Percentiles rank a stretch among this genome's conserved stretches.
Evolutionary conservation across 1,140 invertebrate species (phyloP).

Genomic region (Metaphire vulgaris): DNA sequence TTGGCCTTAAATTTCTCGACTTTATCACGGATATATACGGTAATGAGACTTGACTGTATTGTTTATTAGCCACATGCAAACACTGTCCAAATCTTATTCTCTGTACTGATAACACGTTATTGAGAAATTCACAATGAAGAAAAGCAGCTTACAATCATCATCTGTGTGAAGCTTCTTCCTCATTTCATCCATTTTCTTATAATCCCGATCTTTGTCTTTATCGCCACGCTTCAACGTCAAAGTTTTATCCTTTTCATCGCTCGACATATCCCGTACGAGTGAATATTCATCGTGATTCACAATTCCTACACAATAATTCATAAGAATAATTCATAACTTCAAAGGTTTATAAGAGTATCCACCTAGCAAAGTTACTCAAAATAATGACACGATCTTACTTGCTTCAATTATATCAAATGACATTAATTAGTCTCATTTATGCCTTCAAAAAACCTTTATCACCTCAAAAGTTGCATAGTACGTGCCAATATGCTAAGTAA

Average conservation of each 20-base stretch:
- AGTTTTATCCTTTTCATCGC: slow-evolving; percentile 70
- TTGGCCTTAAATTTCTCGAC: no score
- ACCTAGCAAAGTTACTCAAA: no score
- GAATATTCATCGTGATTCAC: slow-evolving; percentile 99
- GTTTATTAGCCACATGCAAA: no score
- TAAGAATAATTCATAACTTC: slow-evolving; percentile 35
- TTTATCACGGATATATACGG: no score
- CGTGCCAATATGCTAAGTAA: no score
- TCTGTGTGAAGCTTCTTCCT: slow-evolving; percentile 96
- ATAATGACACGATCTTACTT: no score
- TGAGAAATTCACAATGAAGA: no score
- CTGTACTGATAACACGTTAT: no score
- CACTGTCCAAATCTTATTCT: no score
- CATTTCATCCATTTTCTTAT: slow-evolving; percentile 91
- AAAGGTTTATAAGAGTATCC: no score
- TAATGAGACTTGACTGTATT: no score
- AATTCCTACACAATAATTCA: slow-evolving; percentile 66
- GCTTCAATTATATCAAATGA: slow-evolving; percentile 13
- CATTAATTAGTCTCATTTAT: not conserved
- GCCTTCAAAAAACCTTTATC: slow-evolving; percentile 12
- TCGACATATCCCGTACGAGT: slow-evolving; percentile 75
- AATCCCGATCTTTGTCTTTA: slow-evolving; percentile 58
- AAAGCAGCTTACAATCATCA: slow-evolving; percentile 73
- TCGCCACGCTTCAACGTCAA: slow-evolving; percentile 62
- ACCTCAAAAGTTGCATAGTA: no score